Base-by-base conservation (phyloP, 2,113 vertebrate genomes). In the Sylvilagus bachmani region DNA sequence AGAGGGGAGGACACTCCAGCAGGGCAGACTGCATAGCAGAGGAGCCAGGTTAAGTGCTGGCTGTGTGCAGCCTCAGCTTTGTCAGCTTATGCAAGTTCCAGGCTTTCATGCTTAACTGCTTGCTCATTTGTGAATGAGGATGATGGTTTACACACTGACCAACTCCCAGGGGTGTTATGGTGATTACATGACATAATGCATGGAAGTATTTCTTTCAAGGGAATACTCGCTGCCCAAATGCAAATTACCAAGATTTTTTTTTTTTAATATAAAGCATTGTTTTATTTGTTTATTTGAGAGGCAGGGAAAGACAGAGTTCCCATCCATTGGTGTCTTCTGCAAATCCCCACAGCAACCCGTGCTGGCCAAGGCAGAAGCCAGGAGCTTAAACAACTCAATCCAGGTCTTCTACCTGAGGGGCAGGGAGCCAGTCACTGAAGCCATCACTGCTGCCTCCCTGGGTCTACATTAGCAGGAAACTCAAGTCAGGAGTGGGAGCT, bases 21-120 rank as follows among this genome's bases (percentile, higher is more conserved):
- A 19, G 0, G 5, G 51, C 11, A 92, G 31, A 61, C 3, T 1
- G 4, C 6, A 14, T n/a, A 10, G 19, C 16, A 67, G 53, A 62
- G 85, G 38, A 38, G 9, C 8, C 0, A 16, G 13, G 2, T 19
- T 25, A 55, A 53, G 24, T 8, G 27, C 33, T n/a, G 8, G 14
- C 2, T n/a, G 9, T 21, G 2, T 64, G 21, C 25, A 13, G 36
- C 1, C 31, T 5, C 9, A 2, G 24, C 29, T 61, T 2, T 31
- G 22, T 31, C 36, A 79, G 36, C 8, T 24, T 33, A n/a, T 83
- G 12, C 13, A 71, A 74, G 19, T 55, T 13, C 13, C 14, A 29
- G 3, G 10, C 2, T 62, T 78, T 71, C 81, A 73, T 24, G 4
- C 24, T 44, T 3, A 74, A 29, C 27, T 0, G 4, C 10, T 51